Conservation (phyloP, 2,888 invertebrate genomes). For the Petrolisthes cinctipes region DNA sequence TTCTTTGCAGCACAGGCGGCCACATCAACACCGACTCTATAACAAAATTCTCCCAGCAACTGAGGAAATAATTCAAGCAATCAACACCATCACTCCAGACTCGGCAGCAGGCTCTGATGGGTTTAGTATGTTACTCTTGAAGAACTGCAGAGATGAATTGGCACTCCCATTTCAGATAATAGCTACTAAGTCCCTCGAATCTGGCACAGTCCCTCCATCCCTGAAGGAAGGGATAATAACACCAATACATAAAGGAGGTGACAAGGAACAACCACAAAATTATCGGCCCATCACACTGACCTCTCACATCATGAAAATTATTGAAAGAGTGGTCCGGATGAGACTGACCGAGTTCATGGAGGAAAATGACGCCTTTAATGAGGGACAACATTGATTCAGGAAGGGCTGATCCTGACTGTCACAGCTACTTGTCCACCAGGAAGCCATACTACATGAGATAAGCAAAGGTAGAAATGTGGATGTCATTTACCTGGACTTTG, state of each 20-base stretch:
- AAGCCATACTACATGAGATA: not conserved
- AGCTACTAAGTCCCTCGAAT: slow-evolving; percentile 4
- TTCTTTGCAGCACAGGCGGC: slow-evolving; percentile 1
- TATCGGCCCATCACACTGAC: not conserved
- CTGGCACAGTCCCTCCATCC: slow-evolving; percentile 14
- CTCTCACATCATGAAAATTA: not conserved
- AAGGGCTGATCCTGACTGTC: not conserved
- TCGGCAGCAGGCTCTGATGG: slow-evolving; percentile 5
- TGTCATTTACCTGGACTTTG: slow-evolving; percentile 33
- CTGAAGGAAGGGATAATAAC: not conserved
- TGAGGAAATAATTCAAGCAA: not conserved
- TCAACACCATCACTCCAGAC: not conserved
- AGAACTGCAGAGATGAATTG: not conserved
- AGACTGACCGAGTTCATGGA: too few relatives aligned
- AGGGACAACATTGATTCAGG: not conserved
- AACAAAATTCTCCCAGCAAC: not conserved
- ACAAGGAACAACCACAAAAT: not conserved
- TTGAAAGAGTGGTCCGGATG: not conserved
- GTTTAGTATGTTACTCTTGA: not conserved
- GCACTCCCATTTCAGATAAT: slow-evolving; percentile 5
- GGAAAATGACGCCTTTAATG: too few relatives aligned
- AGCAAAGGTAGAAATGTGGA: slow-evolving; percentile 23
- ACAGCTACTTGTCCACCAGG: not conserved
- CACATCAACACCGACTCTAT: not conserved
- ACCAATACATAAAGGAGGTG: too few relatives aligned